A percentile compares a stretch with the other conserved stretches of the same genome.
phyloP scores from a whole-genome alignment of 2,888 invertebrate species.

The Lasioglossum oenotherae region DNA sequence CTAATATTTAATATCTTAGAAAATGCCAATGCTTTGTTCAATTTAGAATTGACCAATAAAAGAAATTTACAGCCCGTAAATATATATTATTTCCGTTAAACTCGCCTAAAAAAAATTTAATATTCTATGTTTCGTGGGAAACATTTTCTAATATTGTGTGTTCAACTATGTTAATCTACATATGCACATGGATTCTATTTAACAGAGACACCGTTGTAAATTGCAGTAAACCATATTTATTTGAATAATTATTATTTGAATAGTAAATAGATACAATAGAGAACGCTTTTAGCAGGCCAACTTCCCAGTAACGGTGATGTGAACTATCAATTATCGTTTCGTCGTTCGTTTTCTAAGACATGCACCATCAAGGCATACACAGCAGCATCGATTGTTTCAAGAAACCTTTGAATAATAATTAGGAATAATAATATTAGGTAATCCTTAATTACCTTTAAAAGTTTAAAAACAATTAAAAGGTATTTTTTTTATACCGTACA shows the following conservation, averaged over 20 bases:
- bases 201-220: not conserved
- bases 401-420: slow-evolving; percentile 59
- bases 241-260: slow-evolving; percentile 80
- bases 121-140: no score
- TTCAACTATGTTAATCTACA: not conserved
- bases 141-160: no score
- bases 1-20: no score
- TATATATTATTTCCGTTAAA: no score
- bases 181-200: not conserved
- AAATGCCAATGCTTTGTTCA: no score
- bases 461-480: slow-evolving; percentile 73
- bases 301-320: slow-evolving; percentile 66
- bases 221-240: slow-evolving; percentile 81
- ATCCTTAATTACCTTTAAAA: slow-evolving; percentile 62
- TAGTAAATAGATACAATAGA: slow-evolving; percentile 81
- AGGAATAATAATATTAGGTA: slow-evolving; percentile 58
- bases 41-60: no score
- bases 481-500: slow-evolving; percentile 65
- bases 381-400: slow-evolving; percentile 48
- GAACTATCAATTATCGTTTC: slow-evolving; percentile 64
- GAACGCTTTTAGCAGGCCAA: slow-evolving; percentile 80
- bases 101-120: no score
- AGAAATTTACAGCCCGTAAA: no score
- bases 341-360: slow-evolving; percentile 38
- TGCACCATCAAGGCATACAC: slow-evolving; percentile 48